Conservation (phyloP, 92 coral and sea anemone genomes). For the Epizoanthus rinbou region DNA sequence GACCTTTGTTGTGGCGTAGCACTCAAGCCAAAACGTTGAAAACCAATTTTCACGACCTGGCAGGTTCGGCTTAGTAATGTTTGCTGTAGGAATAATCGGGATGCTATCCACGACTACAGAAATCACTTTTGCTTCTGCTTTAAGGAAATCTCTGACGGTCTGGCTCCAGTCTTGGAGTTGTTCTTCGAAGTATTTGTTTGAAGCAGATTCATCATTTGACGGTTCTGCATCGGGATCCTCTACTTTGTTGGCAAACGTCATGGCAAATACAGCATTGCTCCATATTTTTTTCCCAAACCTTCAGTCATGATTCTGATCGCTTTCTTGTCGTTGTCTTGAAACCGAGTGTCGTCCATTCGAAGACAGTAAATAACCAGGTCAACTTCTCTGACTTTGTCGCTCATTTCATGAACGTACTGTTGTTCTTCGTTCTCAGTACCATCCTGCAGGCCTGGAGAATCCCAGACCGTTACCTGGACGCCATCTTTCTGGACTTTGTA, state of each 20-base stretch:
- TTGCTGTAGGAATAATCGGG: conserved; percentile 19
- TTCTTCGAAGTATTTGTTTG: background rate
- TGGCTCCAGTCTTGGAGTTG: background rate
- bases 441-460: conserved; percentile 60
- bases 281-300: conserved; percentile 39
- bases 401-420: conserved; percentile 23
- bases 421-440: conserved; percentile 2
- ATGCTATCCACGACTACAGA: background rate
- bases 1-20: background rate
- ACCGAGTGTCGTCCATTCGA: conserved; percentile 44
- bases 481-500: background rate
- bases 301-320: conserved; percentile 33
- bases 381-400: background rate
- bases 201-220: background rate
- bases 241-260: background rate
- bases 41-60: conserved; percentile 51
- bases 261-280: conserved; percentile 42
- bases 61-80: background rate
- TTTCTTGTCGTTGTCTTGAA: conserved; percentile 9
- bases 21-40: conserved; percentile 34
- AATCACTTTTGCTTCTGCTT: background rate
- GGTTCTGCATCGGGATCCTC: conserved; percentile 44
- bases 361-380: conserved; percentile 54
- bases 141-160: background rate
- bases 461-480: conserved; percentile 38